Evolutionary conservation across 2,888 invertebrate genomes (phyloP).

Genomic region (Teleogryllus oceanicus): DNA sequence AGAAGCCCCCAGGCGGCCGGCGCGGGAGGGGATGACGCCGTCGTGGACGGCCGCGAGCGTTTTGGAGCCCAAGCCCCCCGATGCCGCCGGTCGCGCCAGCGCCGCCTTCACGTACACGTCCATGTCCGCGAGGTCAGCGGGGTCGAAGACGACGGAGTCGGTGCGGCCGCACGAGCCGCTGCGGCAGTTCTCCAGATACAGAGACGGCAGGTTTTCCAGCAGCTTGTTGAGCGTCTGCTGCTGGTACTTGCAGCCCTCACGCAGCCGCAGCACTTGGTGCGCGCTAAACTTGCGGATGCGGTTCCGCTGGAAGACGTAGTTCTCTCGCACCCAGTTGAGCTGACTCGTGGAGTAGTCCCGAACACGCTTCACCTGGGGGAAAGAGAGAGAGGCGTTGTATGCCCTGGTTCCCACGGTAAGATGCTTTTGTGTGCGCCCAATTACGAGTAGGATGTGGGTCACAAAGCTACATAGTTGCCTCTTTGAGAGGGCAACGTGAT

Average conservation of each 20-base stretch:
- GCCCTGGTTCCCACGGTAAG: not conserved
- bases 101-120: constrained; percentile 64
- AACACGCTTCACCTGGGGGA: constrained; percentile 77
- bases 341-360: constrained; percentile 89
- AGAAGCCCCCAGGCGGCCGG: not conserved
- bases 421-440: too few relatives aligned
- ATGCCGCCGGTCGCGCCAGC: constrained; percentile 62
- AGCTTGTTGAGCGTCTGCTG: constrained; percentile 93
- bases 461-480: too few relatives aligned
- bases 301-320: constrained; percentile 91
- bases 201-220: constrained; percentile 83
- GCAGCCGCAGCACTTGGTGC: constrained; percentile 80
- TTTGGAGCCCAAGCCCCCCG: constrained; percentile 41
- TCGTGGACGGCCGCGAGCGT: constrained; percentile 34
- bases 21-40: not conserved
- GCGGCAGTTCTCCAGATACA: constrained; percentile 91
- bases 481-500: too few relatives aligned
- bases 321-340: constrained; percentile 89
- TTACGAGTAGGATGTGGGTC: too few relatives aligned
- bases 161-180: constrained; percentile 74
- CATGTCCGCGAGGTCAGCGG: constrained; percentile 54
- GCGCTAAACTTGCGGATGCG: constrained; percentile 93
- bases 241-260: constrained; percentile 93
- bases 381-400: constrained; percentile 34
- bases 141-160: constrained; percentile 70